phyloP scores from a whole-genome alignment of 2,797 vertebrate genomes.

The Synaphobranchus kaupii region DNA sequence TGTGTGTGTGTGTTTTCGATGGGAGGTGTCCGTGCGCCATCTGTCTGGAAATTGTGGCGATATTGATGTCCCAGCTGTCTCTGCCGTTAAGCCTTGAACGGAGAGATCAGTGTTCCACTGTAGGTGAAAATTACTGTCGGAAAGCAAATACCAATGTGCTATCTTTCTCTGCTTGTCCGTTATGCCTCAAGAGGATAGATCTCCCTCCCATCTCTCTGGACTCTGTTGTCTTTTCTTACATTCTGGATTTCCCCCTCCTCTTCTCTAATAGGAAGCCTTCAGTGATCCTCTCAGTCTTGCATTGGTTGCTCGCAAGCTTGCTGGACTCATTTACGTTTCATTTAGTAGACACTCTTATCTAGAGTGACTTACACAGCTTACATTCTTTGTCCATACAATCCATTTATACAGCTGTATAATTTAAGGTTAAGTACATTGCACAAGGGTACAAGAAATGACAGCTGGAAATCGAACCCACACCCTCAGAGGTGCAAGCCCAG shows the following conservation, averaged over 20 bases:
- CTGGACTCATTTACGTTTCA: background rate
- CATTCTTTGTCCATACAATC: background rate
- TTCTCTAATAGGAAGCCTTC: background rate
- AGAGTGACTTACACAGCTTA: background rate
- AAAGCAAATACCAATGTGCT: background rate
- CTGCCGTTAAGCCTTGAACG: background rate
- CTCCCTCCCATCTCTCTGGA: background rate
- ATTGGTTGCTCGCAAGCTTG: background rate
- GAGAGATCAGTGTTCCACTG: background rate
- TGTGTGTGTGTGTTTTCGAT: background rate
- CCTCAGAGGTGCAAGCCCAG: background rate
- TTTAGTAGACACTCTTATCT: background rate
- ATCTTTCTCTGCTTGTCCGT: background rate
- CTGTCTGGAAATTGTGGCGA: background rate
- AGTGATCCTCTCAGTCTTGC: background rate
- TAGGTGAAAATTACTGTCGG: background rate
- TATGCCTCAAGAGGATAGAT: background rate
- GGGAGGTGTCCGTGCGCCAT: background rate
- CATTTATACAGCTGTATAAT: background rate
- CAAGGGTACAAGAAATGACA: too few relatives aligned
- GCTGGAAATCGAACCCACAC: background rate
- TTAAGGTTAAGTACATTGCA: too few relatives aligned
- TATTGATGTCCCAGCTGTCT: constrained; percentile 2
- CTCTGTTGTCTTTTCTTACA: background rate
- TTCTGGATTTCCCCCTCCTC: background rate